Evolutionary conservation across 1,140 invertebrate genomes (phyloP).

Genomic region (Holotrichia oblita): DNA sequence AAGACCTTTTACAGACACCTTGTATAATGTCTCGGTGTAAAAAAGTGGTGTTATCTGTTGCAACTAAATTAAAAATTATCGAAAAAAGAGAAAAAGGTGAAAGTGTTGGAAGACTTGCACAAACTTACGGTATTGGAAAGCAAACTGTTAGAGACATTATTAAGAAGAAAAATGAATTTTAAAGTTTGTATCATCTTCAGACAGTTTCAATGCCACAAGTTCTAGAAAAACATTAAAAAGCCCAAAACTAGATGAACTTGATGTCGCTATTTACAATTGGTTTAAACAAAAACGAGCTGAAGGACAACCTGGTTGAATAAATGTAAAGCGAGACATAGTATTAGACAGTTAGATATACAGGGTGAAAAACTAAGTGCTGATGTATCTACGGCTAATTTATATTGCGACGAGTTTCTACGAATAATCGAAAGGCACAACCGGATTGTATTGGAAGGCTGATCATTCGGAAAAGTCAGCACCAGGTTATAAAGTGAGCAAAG

Average conservation of each 20-base stretch:
- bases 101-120: constrained; percentile 26
- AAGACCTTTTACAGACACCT: too few species aligned
- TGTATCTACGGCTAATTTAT: background rate
- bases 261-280: too few species aligned
- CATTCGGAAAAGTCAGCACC: constrained; percentile 46
- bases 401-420: background rate
- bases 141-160: constrained; percentile 38
- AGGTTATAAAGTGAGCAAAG: constrained; percentile 51
- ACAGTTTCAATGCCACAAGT: constrained; percentile 18
- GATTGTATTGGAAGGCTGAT: constrained; percentile 45
- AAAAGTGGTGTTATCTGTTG: too few species aligned
- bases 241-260: too few species aligned
- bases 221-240: too few species aligned
- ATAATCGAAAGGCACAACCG: constrained; percentile 35
- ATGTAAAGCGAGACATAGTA: background rate
- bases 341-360: background rate
- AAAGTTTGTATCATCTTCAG: constrained; percentile 25
- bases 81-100: constrained; percentile 28
- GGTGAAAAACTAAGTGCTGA: constrained; percentile 7
- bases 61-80: constrained; percentile 40
- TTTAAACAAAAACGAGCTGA: too few species aligned
- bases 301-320: too few species aligned
- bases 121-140: constrained; percentile 35
- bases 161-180: constrained; percentile 17
- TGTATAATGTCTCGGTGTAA: background rate